phyloP scores from a whole-genome alignment of 2,113 vertebrate species.

The Colinus virginianus region DNA sequence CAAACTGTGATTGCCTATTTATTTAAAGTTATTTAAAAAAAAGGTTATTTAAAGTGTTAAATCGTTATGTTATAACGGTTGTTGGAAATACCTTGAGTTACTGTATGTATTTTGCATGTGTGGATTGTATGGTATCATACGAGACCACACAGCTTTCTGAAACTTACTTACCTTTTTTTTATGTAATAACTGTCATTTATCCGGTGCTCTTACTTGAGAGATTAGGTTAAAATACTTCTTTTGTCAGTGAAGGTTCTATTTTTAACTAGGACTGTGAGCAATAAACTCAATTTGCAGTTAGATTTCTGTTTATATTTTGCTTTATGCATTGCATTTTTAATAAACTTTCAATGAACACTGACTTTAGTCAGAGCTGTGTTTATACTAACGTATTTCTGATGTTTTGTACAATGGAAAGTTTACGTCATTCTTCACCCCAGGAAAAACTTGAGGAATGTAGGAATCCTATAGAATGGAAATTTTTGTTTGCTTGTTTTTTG shows the following conservation, averaged over 20 bases:
- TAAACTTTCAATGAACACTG: background rate
- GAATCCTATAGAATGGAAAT: background rate
- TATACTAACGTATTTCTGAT: background rate
- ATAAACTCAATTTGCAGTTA: background rate
- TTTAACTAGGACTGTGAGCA: background rate
- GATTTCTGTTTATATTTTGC: background rate
- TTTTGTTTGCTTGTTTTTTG: background rate
- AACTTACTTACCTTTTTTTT: background rate
- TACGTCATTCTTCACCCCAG: background rate
- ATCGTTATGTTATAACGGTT: too few relatives aligned
- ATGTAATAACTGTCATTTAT: background rate
- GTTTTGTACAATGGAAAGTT: background rate
- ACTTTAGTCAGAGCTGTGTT: background rate
- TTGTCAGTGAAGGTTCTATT: background rate
- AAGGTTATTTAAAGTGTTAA: background rate
- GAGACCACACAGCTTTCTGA: background rate
- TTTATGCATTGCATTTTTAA: background rate
- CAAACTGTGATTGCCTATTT: accelerated
- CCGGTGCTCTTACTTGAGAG: background rate
- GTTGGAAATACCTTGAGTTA: background rate
- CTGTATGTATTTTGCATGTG: background rate
- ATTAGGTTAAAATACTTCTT: background rate
- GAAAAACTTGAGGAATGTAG: background rate
- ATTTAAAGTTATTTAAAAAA: too few relatives aligned
- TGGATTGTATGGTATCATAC: background rate